Percentiles rank a stretch among this genome's conserved stretches.
Evolutionary conservation across 2,888 invertebrate species (phyloP).

Genomic region (Andrena bicolor): DNA sequence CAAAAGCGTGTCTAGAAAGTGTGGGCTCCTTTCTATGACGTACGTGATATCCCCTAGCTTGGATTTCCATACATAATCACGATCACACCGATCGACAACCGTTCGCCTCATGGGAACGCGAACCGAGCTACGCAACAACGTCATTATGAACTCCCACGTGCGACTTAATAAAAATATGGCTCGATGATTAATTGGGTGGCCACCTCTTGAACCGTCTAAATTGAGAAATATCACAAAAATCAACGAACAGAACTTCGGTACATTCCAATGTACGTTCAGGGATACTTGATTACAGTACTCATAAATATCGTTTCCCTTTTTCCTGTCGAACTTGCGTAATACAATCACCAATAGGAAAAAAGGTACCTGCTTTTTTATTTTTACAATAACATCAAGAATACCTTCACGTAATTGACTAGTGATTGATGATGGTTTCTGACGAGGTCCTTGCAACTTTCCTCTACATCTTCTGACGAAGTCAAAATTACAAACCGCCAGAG

Average conservation of each 20-base stretch:
- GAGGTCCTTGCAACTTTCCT: no score
- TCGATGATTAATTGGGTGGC: slow-evolving; percentile 55
- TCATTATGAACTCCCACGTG: slow-evolving; percentile 51
- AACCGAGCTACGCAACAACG: slow-evolving; percentile 52
- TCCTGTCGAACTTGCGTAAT: slow-evolving; percentile 5
- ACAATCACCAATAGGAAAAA: neutral
- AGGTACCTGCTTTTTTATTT: neutral
- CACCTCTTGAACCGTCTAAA: slow-evolving; percentile 31
- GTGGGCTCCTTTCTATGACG: slow-evolving; percentile 74
- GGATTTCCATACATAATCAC: slow-evolving; percentile 80
- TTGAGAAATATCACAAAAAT: slow-evolving; percentile 47
- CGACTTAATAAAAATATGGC: slow-evolving; percentile 37
- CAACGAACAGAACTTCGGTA: neutral
- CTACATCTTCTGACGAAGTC: no score
- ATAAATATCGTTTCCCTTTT: slow-evolving; percentile 6
- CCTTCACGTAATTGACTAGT: no score
- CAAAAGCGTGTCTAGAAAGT: slow-evolving; percentile 65
- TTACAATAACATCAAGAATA: neutral
- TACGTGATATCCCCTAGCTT: slow-evolving; percentile 76
- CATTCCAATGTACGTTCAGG: neutral
- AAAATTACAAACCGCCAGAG: no score
- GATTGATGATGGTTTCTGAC: no score
- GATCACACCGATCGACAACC: slow-evolving; percentile 50
- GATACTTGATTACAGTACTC: slow-evolving; percentile 7
- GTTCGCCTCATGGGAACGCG: slow-evolving; percentile 72